phyloP scores from a whole-genome alignment of 2,888 invertebrate genomes.

The Amblyteles armatorius region DNA sequence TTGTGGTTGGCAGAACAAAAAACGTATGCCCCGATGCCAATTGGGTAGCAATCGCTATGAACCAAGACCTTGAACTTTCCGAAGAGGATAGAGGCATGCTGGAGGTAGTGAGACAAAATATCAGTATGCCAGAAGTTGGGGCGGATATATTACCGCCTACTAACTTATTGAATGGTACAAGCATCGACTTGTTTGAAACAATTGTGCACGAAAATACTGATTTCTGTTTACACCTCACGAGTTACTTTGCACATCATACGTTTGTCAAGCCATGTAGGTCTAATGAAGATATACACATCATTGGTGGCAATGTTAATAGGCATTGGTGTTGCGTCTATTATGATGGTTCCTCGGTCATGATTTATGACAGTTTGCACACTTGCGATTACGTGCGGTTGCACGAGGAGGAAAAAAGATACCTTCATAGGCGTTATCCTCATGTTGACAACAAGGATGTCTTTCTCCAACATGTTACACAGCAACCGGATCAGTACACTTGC shows the following conservation, averaged over 20 bases:
- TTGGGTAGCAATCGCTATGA: background rate
- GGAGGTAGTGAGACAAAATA: background rate
- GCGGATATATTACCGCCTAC: background rate
- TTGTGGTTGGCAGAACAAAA: background rate
- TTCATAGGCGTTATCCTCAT: constrained; percentile 30
- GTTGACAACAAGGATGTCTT: constrained; percentile 1
- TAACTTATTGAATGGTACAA: background rate
- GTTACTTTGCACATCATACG: background rate
- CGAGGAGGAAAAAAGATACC: constrained; percentile 30
- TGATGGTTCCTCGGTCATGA: background rate
- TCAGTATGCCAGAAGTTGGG: background rate
- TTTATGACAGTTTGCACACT: constrained; percentile 48
- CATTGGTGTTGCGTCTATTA: constrained; percentile 61
- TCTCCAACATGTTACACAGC: constrained; percentile 22
- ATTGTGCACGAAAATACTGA: too few relatives aligned
- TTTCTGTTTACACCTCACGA: too few relatives aligned
- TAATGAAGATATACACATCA: constrained; percentile 40
- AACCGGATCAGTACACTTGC: constrained; percentile 46
- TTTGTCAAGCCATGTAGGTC: constrained; percentile 31
- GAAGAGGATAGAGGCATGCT: background rate
- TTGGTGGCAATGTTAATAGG: constrained; percentile 43
- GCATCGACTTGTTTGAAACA: too few relatives aligned
- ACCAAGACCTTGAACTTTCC: background rate
- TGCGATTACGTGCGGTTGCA: constrained; percentile 18
- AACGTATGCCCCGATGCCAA: background rate